Evolutionary conservation across 2,888 invertebrate species (phyloP), one percentile per base, ranked within the genome.

Genomic region (Diplazon laetatorius): DNA sequence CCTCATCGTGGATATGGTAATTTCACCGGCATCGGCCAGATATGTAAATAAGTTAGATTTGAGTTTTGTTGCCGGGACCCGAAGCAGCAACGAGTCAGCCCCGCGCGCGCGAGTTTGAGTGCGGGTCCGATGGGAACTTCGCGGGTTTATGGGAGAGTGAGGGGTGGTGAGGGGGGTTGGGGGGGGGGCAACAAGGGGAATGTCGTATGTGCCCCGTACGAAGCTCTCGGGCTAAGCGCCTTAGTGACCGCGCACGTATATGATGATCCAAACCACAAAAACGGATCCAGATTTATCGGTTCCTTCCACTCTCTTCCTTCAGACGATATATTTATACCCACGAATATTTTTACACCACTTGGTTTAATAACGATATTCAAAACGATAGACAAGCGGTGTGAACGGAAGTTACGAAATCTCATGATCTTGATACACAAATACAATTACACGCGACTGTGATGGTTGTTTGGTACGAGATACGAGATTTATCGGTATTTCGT

Each of bases 11-110:
- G 84, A 87, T 90, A 90, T 90, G 90, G 87, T 89, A 90, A 90
- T 78, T 90, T 87, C 84, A 84, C 86, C 86, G 85, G 82, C 88
- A 87, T 88, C 86, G 87, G n/a, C 85, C 86, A 87, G 88, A 90
- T 90, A 91, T 91, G 91, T 90, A 90, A 91, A 91, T 91, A 87
- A 87, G 89, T 89, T 89, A 87, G 88, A 90, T 90, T 90, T 88
- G 87, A 90, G 89, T 89, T 90, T 87, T 88, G 89, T 88, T 86
- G 2, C 86, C 86, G 87, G 84, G 76, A 72, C 39, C 37, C 70
- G 63, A 55, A 74, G 78, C n/a, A n/a, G n/a, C 55, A 80, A 59
- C 72, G 75, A 30, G 74, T 30, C 62, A 63, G 37, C 12, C 18
- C 62, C 70, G 76, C 30, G 30, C 70, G 76, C 30, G 30, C 30